Percentiles rank a stretch among this genome's conserved stretches.
Evolutionary conservation across 2,888 invertebrate species (phyloP).

Genomic region (Panopea generosa): DNA sequence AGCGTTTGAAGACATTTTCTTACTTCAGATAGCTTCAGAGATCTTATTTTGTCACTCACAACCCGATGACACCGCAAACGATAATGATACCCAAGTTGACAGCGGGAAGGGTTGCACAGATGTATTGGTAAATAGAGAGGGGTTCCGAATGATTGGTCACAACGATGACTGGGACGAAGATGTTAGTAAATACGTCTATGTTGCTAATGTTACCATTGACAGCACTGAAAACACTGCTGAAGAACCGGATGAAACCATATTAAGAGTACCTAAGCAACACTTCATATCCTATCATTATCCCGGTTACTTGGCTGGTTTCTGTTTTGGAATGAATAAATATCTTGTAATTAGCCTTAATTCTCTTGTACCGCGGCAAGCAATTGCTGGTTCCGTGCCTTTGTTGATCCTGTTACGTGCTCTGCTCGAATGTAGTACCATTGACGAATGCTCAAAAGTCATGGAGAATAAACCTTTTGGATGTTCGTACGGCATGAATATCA

Average conservation of each 20-base stretch:
- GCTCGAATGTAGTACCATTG: conserved; percentile 53
- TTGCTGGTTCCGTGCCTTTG: conserved; percentile 28
- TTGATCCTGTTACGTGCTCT: conserved; percentile 61
- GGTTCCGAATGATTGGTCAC: conserved; percentile 46
- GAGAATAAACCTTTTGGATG: conserved; percentile 53
- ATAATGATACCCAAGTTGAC: neutral
- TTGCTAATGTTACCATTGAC: conserved; percentile 58
- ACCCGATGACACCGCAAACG: no score
- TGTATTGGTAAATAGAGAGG: conserved; percentile 58
- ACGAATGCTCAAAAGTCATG: conserved; percentile 52
- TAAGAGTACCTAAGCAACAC: conserved; percentile 24
- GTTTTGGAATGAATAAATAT: conserved; percentile 50
- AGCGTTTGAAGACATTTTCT: conserved; percentile 65
- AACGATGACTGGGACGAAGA: conserved; percentile 67
- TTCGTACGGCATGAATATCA: conserved; percentile 68
- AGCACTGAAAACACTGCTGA: conserved; percentile 12
- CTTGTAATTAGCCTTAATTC: conserved; percentile 65
- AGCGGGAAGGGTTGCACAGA: conserved; percentile 62
- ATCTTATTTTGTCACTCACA: conserved; percentile 30
- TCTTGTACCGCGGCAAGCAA: conserved; percentile 47
- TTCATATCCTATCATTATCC: conserved; percentile 56
- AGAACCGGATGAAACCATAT: no score
- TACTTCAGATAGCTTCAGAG: conserved; percentile 62
- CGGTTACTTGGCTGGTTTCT: conserved; percentile 65
- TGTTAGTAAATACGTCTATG: conserved; percentile 54